phyloP scores from a whole-genome alignment of 2,888 invertebrate species.

The Drepanosiphum platanoidis region DNA sequence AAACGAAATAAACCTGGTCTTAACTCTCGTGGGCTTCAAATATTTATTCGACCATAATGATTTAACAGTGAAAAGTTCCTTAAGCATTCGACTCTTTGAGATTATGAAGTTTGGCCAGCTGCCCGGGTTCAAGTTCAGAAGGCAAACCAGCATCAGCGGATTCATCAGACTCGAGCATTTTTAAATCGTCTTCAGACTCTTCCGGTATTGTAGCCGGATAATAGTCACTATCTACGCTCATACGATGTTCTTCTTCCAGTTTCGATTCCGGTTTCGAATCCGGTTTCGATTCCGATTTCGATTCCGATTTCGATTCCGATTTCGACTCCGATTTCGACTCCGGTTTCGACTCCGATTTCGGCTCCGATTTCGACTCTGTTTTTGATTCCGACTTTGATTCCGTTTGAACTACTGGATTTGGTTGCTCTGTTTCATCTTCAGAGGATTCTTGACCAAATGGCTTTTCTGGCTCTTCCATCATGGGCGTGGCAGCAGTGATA shows the following conservation, averaged over 20 bases:
- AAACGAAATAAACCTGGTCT: background rate
- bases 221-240: conserved; percentile 60
- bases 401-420: conserved; percentile 63
- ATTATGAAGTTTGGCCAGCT: conserved; percentile 86
- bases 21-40: background rate
- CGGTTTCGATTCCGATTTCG: conserved; percentile 57
- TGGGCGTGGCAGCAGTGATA: conserved; percentile 91
- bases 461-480: conserved; percentile 64
- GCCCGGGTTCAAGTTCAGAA: conserved; percentile 83
- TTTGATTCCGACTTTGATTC: conserved; percentile 24
- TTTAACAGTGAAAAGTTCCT: conserved; percentile 64
- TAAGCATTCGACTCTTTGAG: conserved; percentile 93
- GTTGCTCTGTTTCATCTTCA: conserved; percentile 66
- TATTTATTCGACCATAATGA: background rate
- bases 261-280: conserved; percentile 58
- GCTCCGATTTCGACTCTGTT: too few species aligned
- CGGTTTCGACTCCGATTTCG: conserved; percentile 55
- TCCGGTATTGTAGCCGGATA: conserved; percentile 50
- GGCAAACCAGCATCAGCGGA: conserved; percentile 51
- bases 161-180: conserved; percentile 44
- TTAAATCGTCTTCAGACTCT: conserved; percentile 52
- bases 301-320: conserved; percentile 52
- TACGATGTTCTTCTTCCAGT: conserved; percentile 51
- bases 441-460: conserved; percentile 64
- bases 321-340: conserved; percentile 60